phyloP scores from a whole-genome alignment of 53 echinoderm and acorn worm genomes.

The Apostichopus leukothele region DNA sequence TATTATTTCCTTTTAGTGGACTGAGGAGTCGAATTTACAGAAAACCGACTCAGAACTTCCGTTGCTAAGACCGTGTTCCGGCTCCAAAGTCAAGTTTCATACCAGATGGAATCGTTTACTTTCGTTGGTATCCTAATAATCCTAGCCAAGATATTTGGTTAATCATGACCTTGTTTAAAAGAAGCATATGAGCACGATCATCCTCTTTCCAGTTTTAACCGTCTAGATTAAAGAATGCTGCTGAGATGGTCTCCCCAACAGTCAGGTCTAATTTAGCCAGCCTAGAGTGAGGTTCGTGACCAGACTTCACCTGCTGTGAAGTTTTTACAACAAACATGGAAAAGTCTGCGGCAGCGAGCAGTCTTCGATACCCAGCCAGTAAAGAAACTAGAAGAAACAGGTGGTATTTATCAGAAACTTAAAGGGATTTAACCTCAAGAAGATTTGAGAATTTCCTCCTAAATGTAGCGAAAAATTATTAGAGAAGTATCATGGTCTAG shows the following conservation, averaged over 20 bases:
- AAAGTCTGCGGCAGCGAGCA: neutral
- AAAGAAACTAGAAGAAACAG: neutral
- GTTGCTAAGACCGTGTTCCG: no score
- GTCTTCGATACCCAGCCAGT: neutral
- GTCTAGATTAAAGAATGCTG: neutral
- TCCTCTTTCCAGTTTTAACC: neutral
- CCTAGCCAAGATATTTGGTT: neutral
- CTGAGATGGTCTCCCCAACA: neutral
- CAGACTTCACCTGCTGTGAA: slow-evolving; percentile 14
- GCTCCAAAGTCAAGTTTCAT: neutral
- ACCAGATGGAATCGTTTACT: slow-evolving; percentile 2
- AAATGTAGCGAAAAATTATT: no score
- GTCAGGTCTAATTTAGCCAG: neutral
- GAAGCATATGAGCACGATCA: neutral
- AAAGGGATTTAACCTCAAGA: no score
- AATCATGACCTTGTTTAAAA: neutral
- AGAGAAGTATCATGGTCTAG: no score
- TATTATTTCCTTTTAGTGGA: no score
- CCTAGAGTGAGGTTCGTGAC: neutral
- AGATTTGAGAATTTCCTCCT: no score
- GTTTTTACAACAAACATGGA: neutral
- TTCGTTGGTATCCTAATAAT: neutral
- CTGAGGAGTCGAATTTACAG: no score
- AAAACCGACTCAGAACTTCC: no score
- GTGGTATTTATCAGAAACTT: neutral